Evolutionary conservation across 2,797 vertebrate genomes (phyloP).

Genomic region (Erithacus rubecula): DNA sequence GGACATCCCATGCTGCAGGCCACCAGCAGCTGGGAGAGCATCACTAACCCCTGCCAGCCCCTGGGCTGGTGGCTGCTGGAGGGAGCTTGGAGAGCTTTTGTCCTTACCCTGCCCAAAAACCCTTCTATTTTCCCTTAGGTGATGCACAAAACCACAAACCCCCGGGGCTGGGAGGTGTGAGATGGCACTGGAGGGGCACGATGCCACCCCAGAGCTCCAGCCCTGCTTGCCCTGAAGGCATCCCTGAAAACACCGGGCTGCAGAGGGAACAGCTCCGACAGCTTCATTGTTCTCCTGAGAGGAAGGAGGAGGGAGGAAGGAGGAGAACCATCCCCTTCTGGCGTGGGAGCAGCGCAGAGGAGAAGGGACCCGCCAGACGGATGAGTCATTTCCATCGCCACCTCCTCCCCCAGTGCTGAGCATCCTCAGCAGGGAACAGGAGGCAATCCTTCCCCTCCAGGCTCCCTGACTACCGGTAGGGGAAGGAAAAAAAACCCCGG

Average conservation of each 20-base stretch:
- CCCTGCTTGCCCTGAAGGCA: rapidly evolving
- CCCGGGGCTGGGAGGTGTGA: not conserved
- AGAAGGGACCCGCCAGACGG: slow-evolving; percentile 36
- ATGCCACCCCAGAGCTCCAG: not conserved
- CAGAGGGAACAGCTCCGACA: not conserved
- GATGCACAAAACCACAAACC: not conserved
- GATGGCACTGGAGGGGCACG: rapidly evolving
- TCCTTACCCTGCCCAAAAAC: not conserved
- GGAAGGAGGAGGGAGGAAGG: not conserved
- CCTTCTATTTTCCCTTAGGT: not conserved
- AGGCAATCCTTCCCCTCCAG: not conserved
- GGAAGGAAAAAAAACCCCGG: rapidly evolving
- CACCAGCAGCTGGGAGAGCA: not conserved
- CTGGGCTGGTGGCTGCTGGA: not conserved
- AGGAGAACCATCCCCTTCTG: not conserved
- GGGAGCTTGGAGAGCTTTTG: not conserved
- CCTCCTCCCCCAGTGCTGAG: not conserved
- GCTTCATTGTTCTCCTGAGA: not conserved
- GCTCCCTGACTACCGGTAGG: not conserved
- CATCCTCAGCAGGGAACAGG: not conserved
- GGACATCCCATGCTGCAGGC: not conserved
- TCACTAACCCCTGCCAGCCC: rapidly evolving
- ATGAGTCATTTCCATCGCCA: slow-evolving; percentile 27
- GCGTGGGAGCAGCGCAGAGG: slow-evolving; percentile 7
- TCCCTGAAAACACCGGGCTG: not conserved